Conservation (phyloP, 2,113 vertebrate species). For the Lampris incognitus region DNA sequence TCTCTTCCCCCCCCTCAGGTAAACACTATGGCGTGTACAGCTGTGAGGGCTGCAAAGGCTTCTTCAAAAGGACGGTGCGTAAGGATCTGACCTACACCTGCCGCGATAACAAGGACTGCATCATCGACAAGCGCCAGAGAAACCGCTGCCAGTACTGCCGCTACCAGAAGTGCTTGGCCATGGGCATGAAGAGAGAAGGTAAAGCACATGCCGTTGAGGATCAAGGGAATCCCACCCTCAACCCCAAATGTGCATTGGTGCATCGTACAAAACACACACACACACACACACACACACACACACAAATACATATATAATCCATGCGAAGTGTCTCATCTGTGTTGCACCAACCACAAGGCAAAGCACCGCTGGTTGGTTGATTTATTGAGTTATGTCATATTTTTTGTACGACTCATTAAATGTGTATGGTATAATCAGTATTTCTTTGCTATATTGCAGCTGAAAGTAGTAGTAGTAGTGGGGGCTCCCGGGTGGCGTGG, state of each 20-base stretch:
- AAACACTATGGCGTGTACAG: conserved; percentile 99
- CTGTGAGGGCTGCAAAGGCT: conserved; percentile 98
- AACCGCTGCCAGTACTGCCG: conserved; percentile 99
- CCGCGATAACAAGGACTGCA: conserved; percentile 96
- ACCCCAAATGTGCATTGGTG: conserved; percentile 31
- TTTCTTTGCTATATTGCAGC: background rate
- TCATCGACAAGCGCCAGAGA: conserved; percentile 98
- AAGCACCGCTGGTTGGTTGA: no score
- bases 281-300: conserved; percentile 13
- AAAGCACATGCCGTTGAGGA: conserved; percentile 84
- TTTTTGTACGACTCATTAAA: no score
- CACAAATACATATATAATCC: background rate
- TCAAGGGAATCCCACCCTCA: conserved; percentile 61
- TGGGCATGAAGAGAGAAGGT: conserved; percentile 99
- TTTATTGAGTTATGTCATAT: no score
- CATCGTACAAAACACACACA: conserved; percentile 7
- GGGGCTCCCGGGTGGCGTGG: no score
- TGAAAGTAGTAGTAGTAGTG: no score
- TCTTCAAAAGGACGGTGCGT: conserved; percentile 97
- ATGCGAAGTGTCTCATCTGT: no score
- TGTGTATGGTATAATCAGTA: no score
- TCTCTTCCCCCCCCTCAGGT: conserved; percentile 73
- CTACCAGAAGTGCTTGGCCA: conserved; percentile 99
- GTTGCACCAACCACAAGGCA: no score
- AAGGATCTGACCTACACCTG: conserved; percentile 99